Percentiles rank a stretch among this genome's conserved stretches.
Evolutionary conservation across 2,797 vertebrate species (phyloP).

Genomic region (Chanos chanos): DNA sequence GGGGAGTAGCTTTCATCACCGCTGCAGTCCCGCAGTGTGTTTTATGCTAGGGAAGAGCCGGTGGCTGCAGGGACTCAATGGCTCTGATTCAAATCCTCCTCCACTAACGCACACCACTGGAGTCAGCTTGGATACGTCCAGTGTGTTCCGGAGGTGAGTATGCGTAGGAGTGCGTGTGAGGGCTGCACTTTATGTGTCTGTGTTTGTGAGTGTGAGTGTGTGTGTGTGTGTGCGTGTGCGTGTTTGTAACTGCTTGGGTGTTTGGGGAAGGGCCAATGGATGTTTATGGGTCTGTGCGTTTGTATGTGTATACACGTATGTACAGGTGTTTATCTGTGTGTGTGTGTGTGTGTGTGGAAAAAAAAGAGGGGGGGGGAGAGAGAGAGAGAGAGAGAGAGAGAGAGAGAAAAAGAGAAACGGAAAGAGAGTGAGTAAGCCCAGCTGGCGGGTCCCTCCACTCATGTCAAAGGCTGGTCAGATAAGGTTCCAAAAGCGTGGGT

Average conservation of each 20-base stretch:
- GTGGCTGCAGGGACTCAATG: background rate
- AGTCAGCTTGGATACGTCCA: background rate
- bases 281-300: background rate
- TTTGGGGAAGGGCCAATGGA: background rate
- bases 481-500: slow-evolving; percentile 5
- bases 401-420: background rate
- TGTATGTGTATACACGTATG: background rate
- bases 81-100: slow-evolving; percentile 18
- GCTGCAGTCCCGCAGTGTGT: slow-evolving; percentile 28
- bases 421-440: background rate
- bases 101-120: background rate
- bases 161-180: background rate
- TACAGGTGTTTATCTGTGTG: slow-evolving; percentile 9
- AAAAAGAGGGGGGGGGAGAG: background rate
- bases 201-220: background rate
- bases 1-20: slow-evolving; percentile 31
- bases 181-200: background rate
- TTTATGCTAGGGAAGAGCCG: slow-evolving; percentile 35
- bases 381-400: background rate
- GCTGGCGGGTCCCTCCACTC: background rate
- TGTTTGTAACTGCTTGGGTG: background rate
- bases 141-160: no score
- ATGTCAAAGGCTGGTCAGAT: slow-evolving; percentile 7
- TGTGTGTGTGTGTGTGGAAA: background rate
- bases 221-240: background rate